Evolutionary conservation across 2,888 invertebrate species (phyloP).

Genomic region (Philereme vetulata): DNA sequence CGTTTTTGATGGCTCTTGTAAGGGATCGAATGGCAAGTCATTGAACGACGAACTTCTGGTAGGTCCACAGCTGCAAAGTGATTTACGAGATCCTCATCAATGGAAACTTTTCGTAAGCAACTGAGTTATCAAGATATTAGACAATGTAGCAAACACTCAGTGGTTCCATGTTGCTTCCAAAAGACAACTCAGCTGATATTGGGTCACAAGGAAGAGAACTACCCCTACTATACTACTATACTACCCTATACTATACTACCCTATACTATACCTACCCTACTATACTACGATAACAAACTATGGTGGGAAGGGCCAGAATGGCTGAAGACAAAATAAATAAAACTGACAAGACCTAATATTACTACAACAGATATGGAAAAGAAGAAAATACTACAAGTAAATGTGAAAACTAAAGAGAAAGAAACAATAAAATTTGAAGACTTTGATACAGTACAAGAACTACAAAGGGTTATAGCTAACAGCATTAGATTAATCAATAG

Average conservation of each 20-base stretch:
- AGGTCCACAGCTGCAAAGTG: too few species aligned
- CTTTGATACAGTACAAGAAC: too few species aligned
- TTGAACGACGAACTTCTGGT: too few species aligned
- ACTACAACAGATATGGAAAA: constrained; percentile 21
- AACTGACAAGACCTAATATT: constrained; percentile 8
- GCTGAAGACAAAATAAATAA: constrained; percentile 20
- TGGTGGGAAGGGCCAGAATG: constrained; percentile 41
- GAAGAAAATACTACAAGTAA: constrained; percentile 5
- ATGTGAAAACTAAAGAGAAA: too few species aligned
- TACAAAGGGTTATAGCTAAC: constrained; percentile 1
- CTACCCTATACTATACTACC: too few species aligned
- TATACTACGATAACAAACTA: constrained; percentile 15
- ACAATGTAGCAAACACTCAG: constrained; percentile 5
- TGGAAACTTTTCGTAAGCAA: constrained; percentile 43
- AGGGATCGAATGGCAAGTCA: too few species aligned
- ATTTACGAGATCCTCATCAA: constrained; percentile 34
- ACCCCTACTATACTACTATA: constrained; percentile 25
- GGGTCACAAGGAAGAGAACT: constrained; percentile 38
- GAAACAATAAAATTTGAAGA: too few species aligned
- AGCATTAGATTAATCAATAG: constrained; percentile 8
- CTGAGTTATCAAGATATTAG: constrained; percentile 28
- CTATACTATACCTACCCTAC: too few species aligned
- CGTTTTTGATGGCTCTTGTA: too few species aligned
- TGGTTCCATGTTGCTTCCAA: constrained; percentile 5
- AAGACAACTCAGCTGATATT: constrained; percentile 39